phyloP scores from a whole-genome alignment of 92 coral and sea anemone species.

The Palythoa heliodiscus region DNA sequence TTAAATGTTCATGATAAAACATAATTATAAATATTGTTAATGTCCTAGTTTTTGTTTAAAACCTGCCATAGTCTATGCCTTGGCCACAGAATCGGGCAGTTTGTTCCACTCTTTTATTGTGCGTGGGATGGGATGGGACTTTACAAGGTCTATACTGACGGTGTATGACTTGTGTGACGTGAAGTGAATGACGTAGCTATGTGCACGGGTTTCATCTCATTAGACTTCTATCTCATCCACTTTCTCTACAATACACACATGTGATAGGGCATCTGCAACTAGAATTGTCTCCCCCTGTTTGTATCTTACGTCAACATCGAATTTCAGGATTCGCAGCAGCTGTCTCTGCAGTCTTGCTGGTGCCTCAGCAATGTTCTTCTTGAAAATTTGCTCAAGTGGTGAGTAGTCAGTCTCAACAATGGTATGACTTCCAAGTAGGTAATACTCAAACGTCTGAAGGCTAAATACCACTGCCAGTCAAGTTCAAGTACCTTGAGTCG shows the following conservation, averaged over 20 bases:
- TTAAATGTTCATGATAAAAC: too few species aligned
- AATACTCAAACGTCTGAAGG: constrained; percentile 51
- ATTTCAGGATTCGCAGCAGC: constrained; percentile 54
- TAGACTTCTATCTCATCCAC: background rate
- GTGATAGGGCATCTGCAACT: constrained; percentile 70
- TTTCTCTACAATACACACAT: constrained; percentile 20
- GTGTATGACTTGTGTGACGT: constrained; percentile 11
- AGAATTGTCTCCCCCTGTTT: constrained; percentile 61
- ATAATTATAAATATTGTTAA: too few species aligned
- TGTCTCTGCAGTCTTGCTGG: constrained; percentile 17
- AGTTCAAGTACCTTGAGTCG: constrained; percentile 12
- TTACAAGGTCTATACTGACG: constrained; percentile 32
- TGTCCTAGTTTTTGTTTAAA: too few species aligned
- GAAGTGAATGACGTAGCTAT: constrained; percentile 22
- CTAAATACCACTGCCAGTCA: background rate
- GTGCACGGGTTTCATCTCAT: background rate
- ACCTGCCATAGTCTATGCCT: too few species aligned
- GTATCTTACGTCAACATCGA: constrained; percentile 64
- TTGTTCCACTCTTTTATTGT: too few species aligned
- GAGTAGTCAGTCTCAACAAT: background rate
- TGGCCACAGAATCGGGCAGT: too few species aligned
- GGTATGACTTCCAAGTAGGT: constrained; percentile 53
- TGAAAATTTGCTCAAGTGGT: constrained; percentile 14
- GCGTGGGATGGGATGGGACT: too few species aligned
- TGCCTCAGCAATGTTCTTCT: constrained; percentile 10